A percentile compares a stretch with the other conserved stretches of the same genome.
These are phyloP conservation scores for Oscheius onirici DNA, from an alignment of 2,888 invertebrate genomes.

Conservation along the genomic window DNA sequence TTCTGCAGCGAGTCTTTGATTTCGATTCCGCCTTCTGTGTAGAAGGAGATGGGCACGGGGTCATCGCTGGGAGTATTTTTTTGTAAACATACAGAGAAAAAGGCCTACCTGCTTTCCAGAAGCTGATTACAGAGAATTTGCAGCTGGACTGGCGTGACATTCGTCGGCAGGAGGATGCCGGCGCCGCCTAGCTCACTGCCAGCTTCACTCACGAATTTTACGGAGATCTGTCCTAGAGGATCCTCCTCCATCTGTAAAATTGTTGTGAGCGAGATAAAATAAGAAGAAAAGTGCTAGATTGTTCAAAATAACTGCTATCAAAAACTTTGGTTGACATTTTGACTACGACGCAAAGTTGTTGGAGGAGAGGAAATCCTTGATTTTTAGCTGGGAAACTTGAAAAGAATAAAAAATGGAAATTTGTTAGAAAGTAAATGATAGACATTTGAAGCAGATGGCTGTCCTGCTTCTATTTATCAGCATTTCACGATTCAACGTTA, in stretches of 20 bases:
- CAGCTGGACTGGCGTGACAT: constrained; percentile 58
- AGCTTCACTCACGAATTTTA: constrained; percentile 43
- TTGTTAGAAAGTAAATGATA: too few relatives aligned
- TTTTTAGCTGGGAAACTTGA: too few relatives aligned
- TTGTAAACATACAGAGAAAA: not conserved
- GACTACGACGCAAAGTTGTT: too few relatives aligned
- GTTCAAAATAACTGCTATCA: too few relatives aligned
- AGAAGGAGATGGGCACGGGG: constrained; percentile 63
- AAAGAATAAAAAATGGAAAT: too few relatives aligned
- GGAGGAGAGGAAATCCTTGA: too few relatives aligned
- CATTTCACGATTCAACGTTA: too few relatives aligned
- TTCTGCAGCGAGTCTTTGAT: constrained; percentile 62
- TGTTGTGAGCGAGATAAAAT: too few relatives aligned
- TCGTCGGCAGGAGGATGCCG: constrained; percentile 64
- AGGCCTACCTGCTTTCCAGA: constrained; percentile 43
- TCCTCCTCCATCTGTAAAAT: constrained; percentile 22
- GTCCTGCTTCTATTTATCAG: too few relatives aligned
- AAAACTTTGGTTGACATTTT: too few relatives aligned
- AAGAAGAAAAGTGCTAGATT: too few relatives aligned
- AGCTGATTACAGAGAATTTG: constrained; percentile 57
- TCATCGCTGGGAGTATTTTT: constrained; percentile 43
- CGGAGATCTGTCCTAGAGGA: constrained; percentile 20
- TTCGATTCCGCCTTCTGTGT: constrained; percentile 54
- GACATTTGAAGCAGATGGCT: too few relatives aligned
- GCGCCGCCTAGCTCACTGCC: constrained; percentile 55